Conservation (phyloP, 2,113 vertebrate genomes). For the Pithys albifrons region DNA sequence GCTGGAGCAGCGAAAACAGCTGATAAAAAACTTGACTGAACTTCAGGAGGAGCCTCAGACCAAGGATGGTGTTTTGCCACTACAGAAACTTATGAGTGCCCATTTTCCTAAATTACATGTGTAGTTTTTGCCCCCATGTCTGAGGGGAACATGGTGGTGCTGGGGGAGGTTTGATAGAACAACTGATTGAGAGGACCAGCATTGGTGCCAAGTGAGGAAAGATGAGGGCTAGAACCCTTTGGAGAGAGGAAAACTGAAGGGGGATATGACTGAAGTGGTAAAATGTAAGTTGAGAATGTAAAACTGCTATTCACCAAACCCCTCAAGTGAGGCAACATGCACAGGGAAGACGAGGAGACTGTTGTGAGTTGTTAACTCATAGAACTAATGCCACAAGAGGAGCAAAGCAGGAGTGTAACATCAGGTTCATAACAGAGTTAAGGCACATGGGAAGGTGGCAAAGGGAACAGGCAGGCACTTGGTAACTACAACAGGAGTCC, state of each 20-base stretch:
- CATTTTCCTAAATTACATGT: accelerated
- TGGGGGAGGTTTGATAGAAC: background rate
- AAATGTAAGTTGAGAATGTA: background rate
- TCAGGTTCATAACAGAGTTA: background rate
- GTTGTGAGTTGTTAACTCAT: background rate
- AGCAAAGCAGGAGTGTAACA: background rate
- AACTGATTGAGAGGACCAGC: background rate
- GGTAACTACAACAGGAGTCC: accelerated
- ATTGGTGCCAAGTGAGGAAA: background rate
- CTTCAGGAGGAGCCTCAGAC: background rate
- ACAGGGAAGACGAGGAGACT: background rate
- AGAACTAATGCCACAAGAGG: background rate
- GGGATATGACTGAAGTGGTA: background rate
- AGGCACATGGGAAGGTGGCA: background rate
- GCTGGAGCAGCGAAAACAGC: background rate
- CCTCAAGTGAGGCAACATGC: background rate
- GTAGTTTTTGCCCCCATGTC: background rate
- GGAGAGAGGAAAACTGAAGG: background rate
- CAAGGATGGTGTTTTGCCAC: background rate
- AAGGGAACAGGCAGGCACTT: background rate
- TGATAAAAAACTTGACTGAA: background rate
- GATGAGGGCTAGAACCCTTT: background rate
- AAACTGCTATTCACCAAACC: background rate
- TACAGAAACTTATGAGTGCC: background rate
- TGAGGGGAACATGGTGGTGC: background rate